Percentiles rank a stretch among this genome's conserved stretches.
phyloP scores from a whole-genome alignment of 2,888 invertebrate species.

The Cheilosia scutellata region DNA sequence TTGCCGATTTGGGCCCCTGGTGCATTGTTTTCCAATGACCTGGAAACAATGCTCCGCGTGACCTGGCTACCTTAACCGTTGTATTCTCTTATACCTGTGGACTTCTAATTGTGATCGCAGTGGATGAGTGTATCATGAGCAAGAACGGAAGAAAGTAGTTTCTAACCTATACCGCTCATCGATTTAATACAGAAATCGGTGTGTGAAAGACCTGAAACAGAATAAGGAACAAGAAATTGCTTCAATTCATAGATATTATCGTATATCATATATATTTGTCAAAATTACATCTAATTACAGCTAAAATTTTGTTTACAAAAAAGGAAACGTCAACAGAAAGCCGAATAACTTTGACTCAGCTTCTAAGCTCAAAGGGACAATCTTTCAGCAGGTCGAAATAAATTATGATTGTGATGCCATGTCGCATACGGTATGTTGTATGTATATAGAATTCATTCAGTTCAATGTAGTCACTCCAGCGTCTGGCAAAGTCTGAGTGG shows the following conservation, averaged over 20 bases:
- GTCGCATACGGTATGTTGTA: not conserved
- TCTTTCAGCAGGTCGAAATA: slow-evolving; percentile 9
- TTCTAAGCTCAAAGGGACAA: not conserved
- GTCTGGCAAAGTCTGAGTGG: not conserved
- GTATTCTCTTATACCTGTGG: no score
- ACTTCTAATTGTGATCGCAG: no score
- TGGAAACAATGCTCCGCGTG: no score
- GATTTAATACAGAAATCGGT: not conserved
- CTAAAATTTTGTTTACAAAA: slow-evolving; percentile 13
- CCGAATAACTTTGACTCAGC: not conserved
- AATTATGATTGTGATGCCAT: slow-evolving; percentile 5
- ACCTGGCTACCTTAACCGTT: no score
- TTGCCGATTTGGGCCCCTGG: no score
- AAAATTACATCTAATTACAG: slow-evolving; percentile 30
- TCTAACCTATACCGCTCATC: no score
- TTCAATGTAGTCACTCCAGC: not conserved
- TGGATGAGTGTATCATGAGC: no score
- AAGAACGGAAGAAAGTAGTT: no score
- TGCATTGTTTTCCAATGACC: no score
- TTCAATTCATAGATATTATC: slow-evolving; percentile 1
- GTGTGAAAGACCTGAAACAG: not conserved
- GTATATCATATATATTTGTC: slow-evolving; percentile 25
- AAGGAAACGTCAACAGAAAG: slow-evolving; percentile 9
- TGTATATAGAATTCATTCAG: not conserved
- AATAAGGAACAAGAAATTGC: not conserved